Evolutionary conservation across 2,797 vertebrate genomes (phyloP), one percentile per base, ranked within the genome.

Genomic region (Enteromius thamalakanensis): DNA sequence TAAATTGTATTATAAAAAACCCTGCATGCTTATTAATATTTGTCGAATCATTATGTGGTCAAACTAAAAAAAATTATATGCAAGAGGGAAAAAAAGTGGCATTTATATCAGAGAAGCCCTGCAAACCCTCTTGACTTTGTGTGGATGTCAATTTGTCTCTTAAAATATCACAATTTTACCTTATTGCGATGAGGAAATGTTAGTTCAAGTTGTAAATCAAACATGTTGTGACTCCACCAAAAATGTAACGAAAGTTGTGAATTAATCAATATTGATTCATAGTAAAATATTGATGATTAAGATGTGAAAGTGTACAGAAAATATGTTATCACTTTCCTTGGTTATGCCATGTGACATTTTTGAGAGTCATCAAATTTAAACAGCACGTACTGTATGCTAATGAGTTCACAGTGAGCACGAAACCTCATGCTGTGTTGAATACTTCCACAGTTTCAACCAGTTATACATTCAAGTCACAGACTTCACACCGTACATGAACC

Each of bases 321-420:
- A 40, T 40, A n/a, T 9, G 8, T 26, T 40, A 60, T 60, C 12
- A 60, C 55, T 58, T 23, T 23, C 55, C 55, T 12, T 60, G 23
- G 23, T 26, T 60, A 26, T 11, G 12, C 10, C n/a, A 23, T 58
- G 23, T 58, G n/a, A 60, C n/a, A 60, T 60, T 0, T 40, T 60
- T 42, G 60, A 60, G 34, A 45, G 32, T 76, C 19, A 71, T 71
- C 14, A 47, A 51, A 32, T 76, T 21, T 45, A 26, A 76, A 76
- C 55, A 23, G 26, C n/a, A 47, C n/a, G 26, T 71, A 11, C 42
- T 45, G 42, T 11, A 23, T n/a, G 23, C 68, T 47, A 71, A 71
- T 47, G 68, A 49, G 23, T 23, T 71, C 23, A 45, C 40, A 42
- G 10, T 23, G 9, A 70, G 40, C 21, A 37, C 5, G 68, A 70